Conservation (phyloP, 2,888 invertebrate species). For the Ophonus ardosiacus region DNA sequence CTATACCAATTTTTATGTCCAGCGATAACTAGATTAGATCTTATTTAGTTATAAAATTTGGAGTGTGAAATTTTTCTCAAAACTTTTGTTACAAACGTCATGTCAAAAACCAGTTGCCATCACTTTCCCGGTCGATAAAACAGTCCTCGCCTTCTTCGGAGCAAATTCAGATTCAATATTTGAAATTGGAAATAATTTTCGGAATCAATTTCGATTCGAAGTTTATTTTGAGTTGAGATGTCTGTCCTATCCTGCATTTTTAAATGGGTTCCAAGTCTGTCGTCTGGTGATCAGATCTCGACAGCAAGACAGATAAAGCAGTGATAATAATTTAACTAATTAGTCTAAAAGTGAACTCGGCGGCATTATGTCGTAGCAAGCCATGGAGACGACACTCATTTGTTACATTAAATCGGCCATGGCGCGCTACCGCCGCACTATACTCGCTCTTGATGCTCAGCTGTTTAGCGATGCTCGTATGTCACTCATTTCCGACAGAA, state of each 20-base stretch:
- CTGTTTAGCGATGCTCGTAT: constrained; percentile 77
- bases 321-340: constrained; percentile 76
- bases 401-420: constrained; percentile 76
- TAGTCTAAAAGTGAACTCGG: constrained; percentile 72
- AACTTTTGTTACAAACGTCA: too few species aligned
- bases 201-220: not conserved
- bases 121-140: too few species aligned
- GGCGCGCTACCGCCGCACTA: constrained; percentile 72
- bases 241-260: not conserved
- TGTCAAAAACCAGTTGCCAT: too few species aligned
- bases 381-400: constrained; percentile 72
- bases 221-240: not conserved
- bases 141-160: too few species aligned
- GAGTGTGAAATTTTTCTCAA: too few species aligned
- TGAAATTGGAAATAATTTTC: too few species aligned
- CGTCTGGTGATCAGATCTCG: constrained; percentile 24
- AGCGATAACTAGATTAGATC: too few species aligned
- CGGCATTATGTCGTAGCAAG: constrained; percentile 34
- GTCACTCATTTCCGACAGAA: constrained; percentile 76
- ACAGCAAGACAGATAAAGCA: constrained; percentile 55
- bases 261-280: constrained; percentile 15
- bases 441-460: constrained; percentile 74
- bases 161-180: too few species aligned
- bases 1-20: too few species aligned
- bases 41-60: too few species aligned